Percentiles rank a stretch among this genome's conserved stretches.
phyloP scores from a whole-genome alignment of 2,888 invertebrate genomes.

The Sesamia inferens region DNA sequence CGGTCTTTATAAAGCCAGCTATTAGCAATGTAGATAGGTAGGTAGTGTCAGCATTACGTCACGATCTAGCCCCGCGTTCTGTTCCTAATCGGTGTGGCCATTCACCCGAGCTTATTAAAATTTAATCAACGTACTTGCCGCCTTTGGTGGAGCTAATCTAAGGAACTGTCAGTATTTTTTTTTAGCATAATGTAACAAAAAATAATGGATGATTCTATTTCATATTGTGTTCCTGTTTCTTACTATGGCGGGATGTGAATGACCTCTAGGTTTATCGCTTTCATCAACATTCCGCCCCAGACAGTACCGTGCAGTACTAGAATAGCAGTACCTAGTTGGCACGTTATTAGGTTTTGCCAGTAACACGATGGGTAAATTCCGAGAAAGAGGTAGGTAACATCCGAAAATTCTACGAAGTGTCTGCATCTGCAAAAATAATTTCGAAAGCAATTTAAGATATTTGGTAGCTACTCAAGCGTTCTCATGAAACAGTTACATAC shows the following conservation, averaged over 20 bases:
- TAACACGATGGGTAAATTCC: slow-evolving; percentile 53
- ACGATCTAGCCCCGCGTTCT: slow-evolving; percentile 67
- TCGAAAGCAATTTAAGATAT: neutral
- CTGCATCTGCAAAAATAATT: slow-evolving; percentile 11
- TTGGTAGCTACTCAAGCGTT: neutral
- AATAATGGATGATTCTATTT: slow-evolving; percentile 46
- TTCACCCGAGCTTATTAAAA: slow-evolving; percentile 76
- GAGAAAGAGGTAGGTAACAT: slow-evolving; percentile 46
- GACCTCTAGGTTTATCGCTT: slow-evolving; percentile 78
- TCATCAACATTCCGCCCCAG: slow-evolving; percentile 77
- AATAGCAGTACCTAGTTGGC: slow-evolving; percentile 66
- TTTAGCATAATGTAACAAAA: slow-evolving; percentile 58
- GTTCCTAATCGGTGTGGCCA: slow-evolving; percentile 77
- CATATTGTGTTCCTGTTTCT: slow-evolving; percentile 68
- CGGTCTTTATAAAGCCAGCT: slow-evolving; percentile 57
- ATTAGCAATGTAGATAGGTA: slow-evolving; percentile 47
- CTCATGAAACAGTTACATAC: neutral
- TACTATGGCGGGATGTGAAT: slow-evolving; percentile 73
- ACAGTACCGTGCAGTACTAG: slow-evolving; percentile 64
- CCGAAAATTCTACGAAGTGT: slow-evolving; percentile 35
- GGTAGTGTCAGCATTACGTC: slow-evolving; percentile 64
- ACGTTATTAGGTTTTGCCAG: slow-evolving; percentile 57
- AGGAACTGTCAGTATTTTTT: slow-evolving; percentile 58
- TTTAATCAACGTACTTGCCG: slow-evolving; percentile 65
- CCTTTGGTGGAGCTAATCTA: slow-evolving; percentile 56